Base-by-base conservation (phyloP, 2,888 invertebrate genomes). In the Euclidia mi region DNA sequence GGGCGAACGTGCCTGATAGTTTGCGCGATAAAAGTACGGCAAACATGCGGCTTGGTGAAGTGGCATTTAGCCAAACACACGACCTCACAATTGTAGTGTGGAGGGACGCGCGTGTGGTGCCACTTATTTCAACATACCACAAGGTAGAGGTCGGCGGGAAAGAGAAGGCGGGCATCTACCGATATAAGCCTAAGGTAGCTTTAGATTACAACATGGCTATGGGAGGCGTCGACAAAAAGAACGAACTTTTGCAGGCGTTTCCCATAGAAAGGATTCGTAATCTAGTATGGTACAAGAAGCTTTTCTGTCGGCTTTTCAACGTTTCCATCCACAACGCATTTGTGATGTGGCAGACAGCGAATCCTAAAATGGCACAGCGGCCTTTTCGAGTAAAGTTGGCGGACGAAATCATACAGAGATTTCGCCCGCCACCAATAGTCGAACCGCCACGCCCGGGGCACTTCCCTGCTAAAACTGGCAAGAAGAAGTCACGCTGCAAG, bases 41-140 rank as follows among this genome's bases (percentile, higher is more conserved):
- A 2, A 50, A 50, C 12, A 50, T 50, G 49, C 34, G 49, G 1
- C 1, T 28, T 0, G 49, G 49, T 2, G 42, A 50, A 50, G 49
- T 50, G 35, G 49, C 35, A 3, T 50, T 42, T 17, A 50, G 49
- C 34, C 41, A 42, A n/a, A 50, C 49, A 1, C 20, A 35, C 3
- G 49, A 50, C 28, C 18, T 50, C 20, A 42, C 49, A 25, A 50
- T 50, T 50, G 42, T 11, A 9, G 49, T 50, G 15, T 50, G 49
- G 49, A 47, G 38, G 25, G 44, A 44, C 44, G 18, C 32, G 4
- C 32, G 34, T 29, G 44, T 44, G 32, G 44, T 44, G 10, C 6
- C 44, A 1, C 7, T 44, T 17, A 3, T 44, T 7, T 44, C 44
- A 1, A 44, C 44, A 1, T 44, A 18, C 32, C 44, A 44, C 12